phyloP scores from a whole-genome alignment of 2,797 vertebrate genomes.

The Cyclopterus lumpus region DNA sequence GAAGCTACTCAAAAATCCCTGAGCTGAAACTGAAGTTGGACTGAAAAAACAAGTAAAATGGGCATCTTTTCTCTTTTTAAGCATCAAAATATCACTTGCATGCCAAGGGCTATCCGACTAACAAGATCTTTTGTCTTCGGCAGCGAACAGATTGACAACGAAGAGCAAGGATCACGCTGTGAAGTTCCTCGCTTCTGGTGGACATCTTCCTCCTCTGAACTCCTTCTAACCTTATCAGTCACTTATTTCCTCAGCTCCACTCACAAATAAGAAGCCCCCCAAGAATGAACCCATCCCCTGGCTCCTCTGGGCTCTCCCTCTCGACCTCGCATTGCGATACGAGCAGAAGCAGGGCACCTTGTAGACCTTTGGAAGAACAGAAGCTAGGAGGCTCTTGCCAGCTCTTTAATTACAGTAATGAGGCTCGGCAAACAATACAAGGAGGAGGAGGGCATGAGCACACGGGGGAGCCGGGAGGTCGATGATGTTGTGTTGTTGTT shows the following conservation, averaged over 20 bases:
- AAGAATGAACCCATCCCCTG: slow-evolving; percentile 46
- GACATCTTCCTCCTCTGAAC: slow-evolving; percentile 36
- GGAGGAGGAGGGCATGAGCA: slow-evolving; percentile 21
- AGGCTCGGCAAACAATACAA: slow-evolving; percentile 44
- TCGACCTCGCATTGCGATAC: slow-evolving; percentile 20
- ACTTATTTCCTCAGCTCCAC: slow-evolving; percentile 25
- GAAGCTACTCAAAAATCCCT: slow-evolving; percentile 1
- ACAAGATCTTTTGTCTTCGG: slow-evolving; percentile 26
- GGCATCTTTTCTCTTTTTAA: not conserved
- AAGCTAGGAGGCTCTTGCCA: slow-evolving; percentile 18
- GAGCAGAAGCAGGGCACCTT: slow-evolving; percentile 40
- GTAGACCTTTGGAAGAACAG: slow-evolving; percentile 25
- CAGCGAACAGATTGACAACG: slow-evolving; percentile 1
- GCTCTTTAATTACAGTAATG: slow-evolving; percentile 65
- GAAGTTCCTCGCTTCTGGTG: slow-evolving; percentile 28
- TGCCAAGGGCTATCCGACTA: not conserved
- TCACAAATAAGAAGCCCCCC: slow-evolving; percentile 33
- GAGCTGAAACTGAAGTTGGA: slow-evolving; percentile 18
- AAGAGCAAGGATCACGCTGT: slow-evolving; percentile 22
- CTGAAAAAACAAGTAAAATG: not conserved
- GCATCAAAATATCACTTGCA: not conserved
- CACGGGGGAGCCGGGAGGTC: slow-evolving; percentile 12
- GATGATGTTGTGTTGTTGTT: slow-evolving; percentile 36
- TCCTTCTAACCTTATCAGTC: slow-evolving; percentile 36
- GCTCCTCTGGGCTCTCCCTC: slow-evolving; percentile 37